Percentiles rank a stretch among this genome's conserved stretches.
phyloP scores from a whole-genome alignment of 2,113 vertebrate genomes.

The Rhagologus leucostigma region DNA sequence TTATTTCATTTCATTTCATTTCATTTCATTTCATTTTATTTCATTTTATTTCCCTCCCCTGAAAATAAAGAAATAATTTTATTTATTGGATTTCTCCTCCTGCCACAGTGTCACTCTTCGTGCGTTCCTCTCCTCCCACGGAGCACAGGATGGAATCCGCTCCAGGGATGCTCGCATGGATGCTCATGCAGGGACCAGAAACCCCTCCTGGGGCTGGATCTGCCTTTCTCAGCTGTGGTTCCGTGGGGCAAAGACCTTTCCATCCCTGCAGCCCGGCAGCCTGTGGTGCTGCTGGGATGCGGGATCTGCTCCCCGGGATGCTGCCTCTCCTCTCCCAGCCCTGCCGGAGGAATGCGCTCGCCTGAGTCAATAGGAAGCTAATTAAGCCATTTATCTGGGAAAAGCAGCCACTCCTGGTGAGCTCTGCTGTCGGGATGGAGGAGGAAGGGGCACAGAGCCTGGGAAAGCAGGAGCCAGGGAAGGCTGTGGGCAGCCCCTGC shows the following conservation, averaged over 20 bases:
- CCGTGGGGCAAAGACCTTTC: background rate
- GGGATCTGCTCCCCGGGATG: background rate
- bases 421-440: background rate
- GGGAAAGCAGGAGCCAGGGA: background rate
- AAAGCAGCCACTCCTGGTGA: background rate
- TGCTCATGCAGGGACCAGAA: background rate
- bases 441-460: background rate
- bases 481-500: background rate
- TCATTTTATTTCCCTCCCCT: fast-evolving
- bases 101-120: fast-evolving
- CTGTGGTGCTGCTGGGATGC: background rate
- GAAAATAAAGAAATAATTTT: background rate
- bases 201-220: background rate
- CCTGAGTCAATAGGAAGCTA: conserved; percentile 8
- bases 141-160: background rate
- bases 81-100: background rate
- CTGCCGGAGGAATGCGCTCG: background rate
- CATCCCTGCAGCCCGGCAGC: background rate
- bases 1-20: background rate
- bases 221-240: background rate
- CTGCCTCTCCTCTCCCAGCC: background rate
- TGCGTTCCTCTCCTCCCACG: background rate
- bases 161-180: fast-evolving
- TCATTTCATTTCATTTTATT: background rate
- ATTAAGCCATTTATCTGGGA: conserved; percentile 33